Evolutionary conservation across 2,888 invertebrate species (phyloP), one percentile per base, ranked within the genome.

Genomic region (Drosophila sordidapex): DNA sequence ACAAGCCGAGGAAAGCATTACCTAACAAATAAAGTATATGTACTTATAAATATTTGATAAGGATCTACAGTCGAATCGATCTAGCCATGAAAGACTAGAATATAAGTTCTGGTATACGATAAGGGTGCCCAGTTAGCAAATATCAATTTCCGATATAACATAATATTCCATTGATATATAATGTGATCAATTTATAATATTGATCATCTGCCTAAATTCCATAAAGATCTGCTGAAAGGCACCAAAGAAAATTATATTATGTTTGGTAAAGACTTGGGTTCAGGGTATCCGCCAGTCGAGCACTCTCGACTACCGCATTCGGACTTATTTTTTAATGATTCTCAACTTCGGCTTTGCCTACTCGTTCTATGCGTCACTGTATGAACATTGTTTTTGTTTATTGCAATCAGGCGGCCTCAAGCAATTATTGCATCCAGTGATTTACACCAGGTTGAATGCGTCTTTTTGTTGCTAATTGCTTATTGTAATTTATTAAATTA

Each of bases 401-500:
- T 53, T 58, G 40, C 31, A 54, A 60, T 71, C 38, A n/a, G 58
- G 2, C 60, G 48, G 43, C 73, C 57, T 72, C 53, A 52, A 21
- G 25, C 77, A 81, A 65, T 65, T 69, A 69, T 61, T 51, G 53
- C 48, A 58, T 60, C 46, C 52, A 48, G 75, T 74, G 75, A 79
- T 65, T 79, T 69, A 69, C 33, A 21, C 68, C 54, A 66, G 43
- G 59, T 64, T 75, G 65, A 53, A 70, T 66, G 43, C 57, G 52
- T 62, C 56, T 64, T 71, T 58, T 71, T 58, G 35, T 49, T 75
- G 75, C 53, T 77, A 77, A 79, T 81, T 77, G 81, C 49, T 60
- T 27, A 60, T 69, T 43, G 81, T 73, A 77, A 79, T 79, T 79
- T 79, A 56, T 61, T 73, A 81, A 81, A 73, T 77, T 60, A 76